Conservation (phyloP, 2,113 vertebrate genomes). For the Physeter macrocephalus region DNA sequence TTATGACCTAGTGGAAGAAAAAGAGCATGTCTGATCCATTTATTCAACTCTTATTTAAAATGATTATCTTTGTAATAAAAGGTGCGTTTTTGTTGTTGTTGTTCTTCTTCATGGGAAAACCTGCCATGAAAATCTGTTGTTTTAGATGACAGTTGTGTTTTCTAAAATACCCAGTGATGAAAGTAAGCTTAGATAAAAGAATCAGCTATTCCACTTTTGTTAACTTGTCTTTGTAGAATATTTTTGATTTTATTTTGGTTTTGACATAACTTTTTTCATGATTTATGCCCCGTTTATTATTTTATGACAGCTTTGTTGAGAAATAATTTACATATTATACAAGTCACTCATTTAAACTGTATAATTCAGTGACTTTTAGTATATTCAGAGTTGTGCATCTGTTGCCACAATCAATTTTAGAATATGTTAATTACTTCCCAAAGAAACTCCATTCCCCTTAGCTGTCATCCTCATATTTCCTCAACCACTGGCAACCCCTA, state of each 20-base stretch:
- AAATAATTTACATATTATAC: neutral
- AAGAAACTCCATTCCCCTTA: neutral
- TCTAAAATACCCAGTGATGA: neutral
- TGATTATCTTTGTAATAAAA: constrained; percentile 2
- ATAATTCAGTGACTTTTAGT: neutral
- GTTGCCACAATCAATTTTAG: neutral
- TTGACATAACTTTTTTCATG: neutral
- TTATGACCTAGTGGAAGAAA: neutral
- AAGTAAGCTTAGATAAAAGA: constrained; percentile 15
- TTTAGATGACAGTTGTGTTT: neutral
- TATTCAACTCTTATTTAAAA: neutral
- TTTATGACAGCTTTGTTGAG: neutral
- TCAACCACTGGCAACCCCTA: neutral
- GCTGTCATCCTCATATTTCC: neutral
- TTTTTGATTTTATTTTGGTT: constrained; percentile 17
- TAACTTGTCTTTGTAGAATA: neutral
- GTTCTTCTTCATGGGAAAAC: neutral
- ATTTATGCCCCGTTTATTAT: neutral
- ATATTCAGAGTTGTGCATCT: neutral
- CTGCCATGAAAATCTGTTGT: neutral
- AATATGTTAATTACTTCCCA: neutral
- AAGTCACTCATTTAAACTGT: neutral
- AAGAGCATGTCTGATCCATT: neutral
- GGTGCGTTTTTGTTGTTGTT: neutral
- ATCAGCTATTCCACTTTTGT: neutral